Percentiles rank a stretch among this genome's conserved stretches.
Evolutionary conservation across 2,113 vertebrate genomes (phyloP).

Genomic region (Aptenodytes patagonicus): DNA sequence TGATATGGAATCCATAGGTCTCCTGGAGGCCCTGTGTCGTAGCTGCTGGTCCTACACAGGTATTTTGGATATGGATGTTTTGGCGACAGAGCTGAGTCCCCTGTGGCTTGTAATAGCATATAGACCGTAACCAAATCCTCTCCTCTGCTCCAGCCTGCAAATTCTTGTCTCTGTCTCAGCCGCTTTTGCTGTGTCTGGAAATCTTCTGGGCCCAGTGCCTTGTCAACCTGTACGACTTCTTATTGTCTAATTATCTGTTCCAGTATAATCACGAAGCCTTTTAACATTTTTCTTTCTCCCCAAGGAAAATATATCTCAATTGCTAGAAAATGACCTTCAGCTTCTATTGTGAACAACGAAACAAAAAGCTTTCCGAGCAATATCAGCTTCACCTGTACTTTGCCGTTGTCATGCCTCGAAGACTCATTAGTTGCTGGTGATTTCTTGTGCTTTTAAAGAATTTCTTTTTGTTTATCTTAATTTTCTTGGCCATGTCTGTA

Average conservation of each 20-base stretch:
- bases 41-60: not conserved
- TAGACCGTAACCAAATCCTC: not conserved
- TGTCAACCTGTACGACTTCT: not conserved
- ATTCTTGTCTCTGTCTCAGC: not conserved
- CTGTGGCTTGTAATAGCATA: not conserved
- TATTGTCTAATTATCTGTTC: slow-evolving; percentile 24
- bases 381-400: slow-evolving; percentile 35
- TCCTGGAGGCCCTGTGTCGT: not conserved
- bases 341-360: not conserved
- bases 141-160: not conserved
- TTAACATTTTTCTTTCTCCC: slow-evolving; percentile 33
- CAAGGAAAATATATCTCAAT: slow-evolving; percentile 19
- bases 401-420: not conserved
- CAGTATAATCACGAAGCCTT: slow-evolving; percentile 11
- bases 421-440: not conserved
- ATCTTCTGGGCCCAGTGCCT: not conserved
- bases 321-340: slow-evolving; percentile 45
- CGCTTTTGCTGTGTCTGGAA: not conserved
- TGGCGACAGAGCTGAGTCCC: not conserved
- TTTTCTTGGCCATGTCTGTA: not conserved
- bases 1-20: not conserved
- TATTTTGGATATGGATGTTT: not conserved
- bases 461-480: not conserved
- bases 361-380: not conserved
- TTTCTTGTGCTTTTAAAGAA: not conserved